Evolutionary conservation across 2,113 vertebrate species (phyloP).

Genomic region (Nothocercus julius): DNA sequence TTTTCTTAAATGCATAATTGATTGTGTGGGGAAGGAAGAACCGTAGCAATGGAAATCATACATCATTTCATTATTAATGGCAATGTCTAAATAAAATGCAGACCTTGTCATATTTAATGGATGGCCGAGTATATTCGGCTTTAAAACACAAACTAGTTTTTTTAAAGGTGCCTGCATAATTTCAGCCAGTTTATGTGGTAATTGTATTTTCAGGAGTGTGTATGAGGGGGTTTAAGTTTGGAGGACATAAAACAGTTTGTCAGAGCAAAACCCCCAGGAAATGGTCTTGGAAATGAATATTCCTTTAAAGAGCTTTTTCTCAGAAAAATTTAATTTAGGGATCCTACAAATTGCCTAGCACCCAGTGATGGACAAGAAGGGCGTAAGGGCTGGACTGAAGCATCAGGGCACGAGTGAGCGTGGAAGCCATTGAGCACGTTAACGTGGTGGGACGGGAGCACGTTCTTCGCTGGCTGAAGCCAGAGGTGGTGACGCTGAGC

Average conservation of each 20-base stretch:
- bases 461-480: background rate
- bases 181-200: slow-evolving; percentile 64
- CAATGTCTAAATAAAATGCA: slow-evolving; percentile 86
- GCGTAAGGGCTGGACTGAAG: background rate
- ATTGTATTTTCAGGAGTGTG: slow-evolving; percentile 38
- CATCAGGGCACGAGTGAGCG: background rate
- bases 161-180: slow-evolving; percentile 69
- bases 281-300: slow-evolving; percentile 20
- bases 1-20: slow-evolving; percentile 87
- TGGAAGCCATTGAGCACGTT: background rate
- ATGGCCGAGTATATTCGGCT: slow-evolving; percentile 77
- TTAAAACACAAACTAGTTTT: slow-evolving; percentile 64
- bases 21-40: slow-evolving; percentile 81
- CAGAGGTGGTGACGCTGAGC: background rate
- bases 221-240: background rate
- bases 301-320: background rate
- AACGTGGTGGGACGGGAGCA: background rate
- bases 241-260: background rate
- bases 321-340: background rate
- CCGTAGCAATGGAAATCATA: slow-evolving; percentile 80
- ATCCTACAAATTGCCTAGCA: slow-evolving; percentile 13
- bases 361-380: background rate
- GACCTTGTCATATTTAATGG: slow-evolving; percentile 85
- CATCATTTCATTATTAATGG: slow-evolving; percentile 87
- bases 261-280: slow-evolving; percentile 7